Percentiles rank a stretch among this genome's conserved stretches.
These are phyloP conservation scores for Tortricodes alternella DNA, from an alignment of 2,888 invertebrate species.

Conservation along the genomic window DNA sequence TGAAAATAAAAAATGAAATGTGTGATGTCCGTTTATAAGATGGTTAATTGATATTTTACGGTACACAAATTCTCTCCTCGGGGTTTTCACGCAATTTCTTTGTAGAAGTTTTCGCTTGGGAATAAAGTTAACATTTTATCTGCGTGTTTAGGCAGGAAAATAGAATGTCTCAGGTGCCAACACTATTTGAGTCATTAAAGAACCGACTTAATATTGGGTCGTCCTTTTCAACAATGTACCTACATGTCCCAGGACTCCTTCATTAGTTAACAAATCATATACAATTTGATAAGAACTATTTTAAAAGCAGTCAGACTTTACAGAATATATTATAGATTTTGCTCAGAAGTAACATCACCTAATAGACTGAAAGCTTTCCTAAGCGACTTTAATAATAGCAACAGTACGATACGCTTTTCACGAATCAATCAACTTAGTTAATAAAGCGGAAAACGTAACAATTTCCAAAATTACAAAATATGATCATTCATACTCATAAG, in stretches of 20 bases:
- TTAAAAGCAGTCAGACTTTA: too few relatives aligned
- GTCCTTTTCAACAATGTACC: too few relatives aligned
- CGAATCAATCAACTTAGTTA: not conserved
- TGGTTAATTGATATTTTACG: not conserved
- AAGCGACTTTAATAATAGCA: too few relatives aligned
- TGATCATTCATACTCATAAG: conserved; percentile 21
- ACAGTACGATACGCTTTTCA: not conserved
- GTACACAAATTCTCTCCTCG: not conserved
- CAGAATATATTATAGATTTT: too few relatives aligned
- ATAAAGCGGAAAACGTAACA: not conserved
- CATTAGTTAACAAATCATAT: too few relatives aligned
- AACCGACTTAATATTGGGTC: too few relatives aligned
- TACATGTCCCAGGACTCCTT: too few relatives aligned
- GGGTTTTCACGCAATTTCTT: not conserved
- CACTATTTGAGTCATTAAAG: too few relatives aligned
- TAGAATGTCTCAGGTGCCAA: not conserved
- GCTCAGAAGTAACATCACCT: too few relatives aligned
- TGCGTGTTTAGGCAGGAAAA: not conserved
- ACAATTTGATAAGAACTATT: too few relatives aligned
- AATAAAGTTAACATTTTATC: not conserved
- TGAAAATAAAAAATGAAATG: too few relatives aligned
- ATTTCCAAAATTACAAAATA: conserved; percentile 1
- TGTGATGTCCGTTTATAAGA: not conserved
- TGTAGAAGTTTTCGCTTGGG: not conserved
- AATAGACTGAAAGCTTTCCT: too few relatives aligned